Conservation (phyloP, 2,888 invertebrate genomes). For the Litoditis marina region DNA sequence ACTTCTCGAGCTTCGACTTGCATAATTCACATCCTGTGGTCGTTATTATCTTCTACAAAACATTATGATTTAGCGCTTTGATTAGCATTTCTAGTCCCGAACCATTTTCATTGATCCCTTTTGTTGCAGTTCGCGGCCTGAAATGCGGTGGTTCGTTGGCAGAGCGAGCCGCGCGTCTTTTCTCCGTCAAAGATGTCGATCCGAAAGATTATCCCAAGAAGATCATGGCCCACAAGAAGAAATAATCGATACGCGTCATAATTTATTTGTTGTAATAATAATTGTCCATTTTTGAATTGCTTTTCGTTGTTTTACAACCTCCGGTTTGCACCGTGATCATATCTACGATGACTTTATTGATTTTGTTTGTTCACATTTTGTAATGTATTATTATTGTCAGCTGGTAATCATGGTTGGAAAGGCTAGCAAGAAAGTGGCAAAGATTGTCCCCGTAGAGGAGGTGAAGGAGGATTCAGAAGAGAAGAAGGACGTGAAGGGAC, state of each 20-base stretch:
- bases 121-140: slow-evolving; percentile 61
- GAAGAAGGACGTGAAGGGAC: no score
- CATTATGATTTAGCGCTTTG: no score
- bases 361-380: neutral
- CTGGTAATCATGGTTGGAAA: slow-evolving; percentile 2
- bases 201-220: slow-evolving; percentile 43
- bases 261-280: neutral
- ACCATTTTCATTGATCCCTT: no score
- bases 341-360: neutral
- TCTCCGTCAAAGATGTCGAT: slow-evolving; percentile 45
- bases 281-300: neutral
- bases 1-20: no score
- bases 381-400: neutral
- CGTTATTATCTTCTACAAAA: no score
- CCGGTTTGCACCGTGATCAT: no score
- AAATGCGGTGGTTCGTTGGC: slow-evolving; percentile 66
- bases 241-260: neutral
- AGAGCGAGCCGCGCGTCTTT: slow-evolving; percentile 65
- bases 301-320: no score
- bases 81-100: neutral
- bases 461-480: no score
- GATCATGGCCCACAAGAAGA: slow-evolving; percentile 23
- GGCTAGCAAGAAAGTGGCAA: no score
- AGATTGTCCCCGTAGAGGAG: no score
- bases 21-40: no score